Evolutionary conservation across 2,888 invertebrate genomes (phyloP).

Genomic region (Drosophila lutescens): DNA sequence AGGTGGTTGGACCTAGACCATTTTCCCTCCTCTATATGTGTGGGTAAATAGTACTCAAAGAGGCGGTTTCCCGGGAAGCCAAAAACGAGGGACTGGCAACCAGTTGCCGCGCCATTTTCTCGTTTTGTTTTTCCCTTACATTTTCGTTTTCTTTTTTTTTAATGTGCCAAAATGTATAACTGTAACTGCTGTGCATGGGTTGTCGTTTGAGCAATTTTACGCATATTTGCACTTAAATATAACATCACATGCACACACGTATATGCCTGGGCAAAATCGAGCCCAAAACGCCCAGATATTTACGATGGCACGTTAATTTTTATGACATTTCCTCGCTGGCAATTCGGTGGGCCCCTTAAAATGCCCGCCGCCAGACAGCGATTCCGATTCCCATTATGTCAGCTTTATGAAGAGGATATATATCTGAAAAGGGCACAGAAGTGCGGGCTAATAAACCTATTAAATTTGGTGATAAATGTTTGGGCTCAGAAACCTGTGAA

Average conservation of each 20-base stretch:
- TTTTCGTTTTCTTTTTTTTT: slow-evolving; percentile 17
- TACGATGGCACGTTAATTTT: slow-evolving; percentile 71
- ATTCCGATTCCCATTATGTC: slow-evolving; percentile 31
- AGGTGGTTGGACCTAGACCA: slow-evolving; percentile 6
- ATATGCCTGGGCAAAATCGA: slow-evolving; percentile 3
- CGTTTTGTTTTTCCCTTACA: slow-evolving; percentile 13
- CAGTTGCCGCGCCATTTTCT: slow-evolving; percentile 38
- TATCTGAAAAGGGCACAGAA: slow-evolving; percentile 12
- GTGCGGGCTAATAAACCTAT: slow-evolving; percentile 35
- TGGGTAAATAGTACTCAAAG: slow-evolving; percentile 28
- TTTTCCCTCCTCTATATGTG: slow-evolving; percentile 21
- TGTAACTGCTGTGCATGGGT: slow-evolving; percentile 26
- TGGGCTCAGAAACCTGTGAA: slow-evolving; percentile 6
- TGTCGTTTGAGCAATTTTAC: slow-evolving; percentile 60
- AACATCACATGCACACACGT: slow-evolving; percentile 28
- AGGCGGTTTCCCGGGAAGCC: not conserved
- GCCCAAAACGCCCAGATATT: slow-evolving; percentile 51
- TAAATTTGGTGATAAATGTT: slow-evolving; percentile 28
- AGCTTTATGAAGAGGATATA: slow-evolving; percentile 7
- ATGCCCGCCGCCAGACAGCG: slow-evolving; percentile 35
- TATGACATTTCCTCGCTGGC: slow-evolving; percentile 56
- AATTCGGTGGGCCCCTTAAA: slow-evolving; percentile 46
- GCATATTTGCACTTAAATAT: slow-evolving; percentile 71
- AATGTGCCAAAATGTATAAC: slow-evolving; percentile 49
- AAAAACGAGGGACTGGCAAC: slow-evolving; percentile 12